Percentiles rank a stretch among this genome's conserved stretches.
These are phyloP conservation scores for Cenopis cana DNA, from an alignment of 2,888 invertebrate species.

Conservation along the genomic window DNA sequence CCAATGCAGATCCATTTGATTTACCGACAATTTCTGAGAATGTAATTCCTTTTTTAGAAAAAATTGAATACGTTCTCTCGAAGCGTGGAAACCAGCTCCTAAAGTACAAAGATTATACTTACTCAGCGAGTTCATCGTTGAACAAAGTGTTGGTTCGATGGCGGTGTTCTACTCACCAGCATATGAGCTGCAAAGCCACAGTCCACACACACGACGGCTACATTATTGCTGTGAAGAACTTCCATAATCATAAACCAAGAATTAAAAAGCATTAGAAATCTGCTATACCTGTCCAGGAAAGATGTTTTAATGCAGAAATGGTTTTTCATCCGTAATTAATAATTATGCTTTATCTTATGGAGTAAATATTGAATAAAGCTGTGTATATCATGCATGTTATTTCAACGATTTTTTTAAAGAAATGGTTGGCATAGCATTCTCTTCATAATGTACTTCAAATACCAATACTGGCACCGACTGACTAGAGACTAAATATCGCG, in stretches of 20 bases:
- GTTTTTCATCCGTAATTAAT: background rate
- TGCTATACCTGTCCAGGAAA: background rate
- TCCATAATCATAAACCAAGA: slow-evolving; percentile 34
- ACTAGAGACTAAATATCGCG: too few relatives aligned
- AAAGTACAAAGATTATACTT: slow-evolving; percentile 27
- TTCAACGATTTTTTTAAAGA: too few relatives aligned
- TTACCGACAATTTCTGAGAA: background rate
- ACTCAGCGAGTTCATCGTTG: slow-evolving; percentile 9
- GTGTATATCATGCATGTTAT: too few relatives aligned
- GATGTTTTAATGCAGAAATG: background rate
- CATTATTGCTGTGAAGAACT: slow-evolving; percentile 8
- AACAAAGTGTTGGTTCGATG: slow-evolving; percentile 7
- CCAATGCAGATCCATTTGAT: too few relatives aligned
- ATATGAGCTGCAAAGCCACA: slow-evolving; percentile 31
- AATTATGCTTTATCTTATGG: background rate
- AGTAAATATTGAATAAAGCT: background rate
- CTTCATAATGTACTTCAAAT: too few relatives aligned
- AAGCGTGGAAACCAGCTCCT: slow-evolving; percentile 30
- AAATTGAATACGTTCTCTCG: slow-evolving; percentile 22
- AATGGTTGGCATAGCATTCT: too few relatives aligned
- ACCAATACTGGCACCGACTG: too few relatives aligned
- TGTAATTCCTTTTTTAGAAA: slow-evolving; percentile 14
- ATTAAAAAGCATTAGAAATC: background rate
- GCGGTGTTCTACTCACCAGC: slow-evolving; percentile 37
- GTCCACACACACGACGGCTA: slow-evolving; percentile 14